Evolutionary conservation across 2,113 vertebrate genomes (phyloP).

Genomic region (Corythoichthys intestinalis): DNA sequence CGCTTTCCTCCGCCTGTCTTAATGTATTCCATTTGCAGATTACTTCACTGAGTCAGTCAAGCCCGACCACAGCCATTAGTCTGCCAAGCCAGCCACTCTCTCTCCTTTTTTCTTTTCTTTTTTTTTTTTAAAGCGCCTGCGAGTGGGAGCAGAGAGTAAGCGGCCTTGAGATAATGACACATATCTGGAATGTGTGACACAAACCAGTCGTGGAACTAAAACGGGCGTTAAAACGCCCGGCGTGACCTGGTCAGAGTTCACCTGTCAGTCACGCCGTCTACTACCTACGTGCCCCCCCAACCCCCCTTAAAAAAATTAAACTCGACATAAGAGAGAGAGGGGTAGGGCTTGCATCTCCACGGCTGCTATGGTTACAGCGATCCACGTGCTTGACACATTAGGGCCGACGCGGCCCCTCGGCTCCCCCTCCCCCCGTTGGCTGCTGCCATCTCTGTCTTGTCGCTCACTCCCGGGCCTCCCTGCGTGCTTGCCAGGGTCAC

Average conservation of each 20-base stretch:
- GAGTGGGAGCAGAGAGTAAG: slow-evolving; percentile 29
- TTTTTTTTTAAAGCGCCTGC: slow-evolving; percentile 31
- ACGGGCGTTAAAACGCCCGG: slow-evolving; percentile 27
- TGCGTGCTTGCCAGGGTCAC: slow-evolving; percentile 58
- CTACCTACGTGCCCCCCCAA: neutral
- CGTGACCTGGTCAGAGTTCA: slow-evolving; percentile 38
- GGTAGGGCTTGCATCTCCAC: slow-evolving; percentile 38
- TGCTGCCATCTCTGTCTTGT: slow-evolving; percentile 15
- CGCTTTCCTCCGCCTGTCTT: slow-evolving; percentile 39
- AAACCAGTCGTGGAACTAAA: slow-evolving; percentile 51
- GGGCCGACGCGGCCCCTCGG: slow-evolving; percentile 26
- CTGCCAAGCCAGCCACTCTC: slow-evolving; percentile 46
- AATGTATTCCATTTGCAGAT: slow-evolving; percentile 73
- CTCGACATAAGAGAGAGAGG: neutral
- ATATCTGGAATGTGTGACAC: slow-evolving; percentile 54
- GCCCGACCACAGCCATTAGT: slow-evolving; percentile 64
- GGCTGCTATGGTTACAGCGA: slow-evolving; percentile 70
- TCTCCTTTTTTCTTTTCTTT: slow-evolving; percentile 6
- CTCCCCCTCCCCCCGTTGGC: slow-evolving; percentile 8
- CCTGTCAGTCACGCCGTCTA: slow-evolving; percentile 1
- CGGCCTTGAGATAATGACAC: slow-evolving; percentile 49
- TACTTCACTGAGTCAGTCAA: slow-evolving; percentile 69
- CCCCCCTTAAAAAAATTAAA: neutral
- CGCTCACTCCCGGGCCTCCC: slow-evolving; percentile 30
- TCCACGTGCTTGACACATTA: slow-evolving; percentile 71